Conservation (phyloP, 2,888 invertebrate species). For the Hypercompe scribonia region DNA sequence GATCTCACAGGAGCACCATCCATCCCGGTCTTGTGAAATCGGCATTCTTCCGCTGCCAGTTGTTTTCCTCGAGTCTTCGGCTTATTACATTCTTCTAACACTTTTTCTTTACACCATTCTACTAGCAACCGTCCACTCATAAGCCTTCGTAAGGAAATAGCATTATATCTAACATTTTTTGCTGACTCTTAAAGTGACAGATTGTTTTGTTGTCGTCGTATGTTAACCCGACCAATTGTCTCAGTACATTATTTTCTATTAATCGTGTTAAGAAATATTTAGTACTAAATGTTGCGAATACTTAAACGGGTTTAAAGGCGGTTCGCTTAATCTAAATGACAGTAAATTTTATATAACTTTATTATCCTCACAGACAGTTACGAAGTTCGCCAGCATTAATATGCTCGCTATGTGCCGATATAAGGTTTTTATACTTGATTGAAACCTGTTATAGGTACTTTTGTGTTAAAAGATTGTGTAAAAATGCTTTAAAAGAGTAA, state of each 20-base stretch:
- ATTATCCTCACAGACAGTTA: constrained; percentile 13
- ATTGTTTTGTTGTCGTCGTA: too few species aligned
- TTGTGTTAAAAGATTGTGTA: not conserved
- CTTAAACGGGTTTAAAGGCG: constrained; percentile 9
- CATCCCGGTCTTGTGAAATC: too few species aligned
- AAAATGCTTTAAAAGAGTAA: not conserved
- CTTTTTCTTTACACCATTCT: too few species aligned
- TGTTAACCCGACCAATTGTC: not conserved
- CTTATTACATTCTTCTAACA: too few species aligned
- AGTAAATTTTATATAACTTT: constrained; percentile 19
- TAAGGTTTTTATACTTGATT: not conserved
- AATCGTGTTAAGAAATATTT: not conserved
- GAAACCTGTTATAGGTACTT: not conserved
- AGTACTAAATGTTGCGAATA: not conserved
- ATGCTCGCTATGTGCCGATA: not conserved
- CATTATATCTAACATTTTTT: too few species aligned
- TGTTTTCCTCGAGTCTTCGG: too few species aligned
- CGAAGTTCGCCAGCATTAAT: constrained; percentile 4
- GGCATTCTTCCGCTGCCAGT: too few species aligned
- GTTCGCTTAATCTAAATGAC: not conserved
- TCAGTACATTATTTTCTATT: not conserved
- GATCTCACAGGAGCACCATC: too few species aligned
- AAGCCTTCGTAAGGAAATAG: too few species aligned
- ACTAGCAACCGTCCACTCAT: too few species aligned
- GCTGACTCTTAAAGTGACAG: not conserved